Evolutionary conservation across 2,113 vertebrate genomes (phyloP), one percentile per base, ranked within the genome.

Genomic region (Cepphus grylle): DNA sequence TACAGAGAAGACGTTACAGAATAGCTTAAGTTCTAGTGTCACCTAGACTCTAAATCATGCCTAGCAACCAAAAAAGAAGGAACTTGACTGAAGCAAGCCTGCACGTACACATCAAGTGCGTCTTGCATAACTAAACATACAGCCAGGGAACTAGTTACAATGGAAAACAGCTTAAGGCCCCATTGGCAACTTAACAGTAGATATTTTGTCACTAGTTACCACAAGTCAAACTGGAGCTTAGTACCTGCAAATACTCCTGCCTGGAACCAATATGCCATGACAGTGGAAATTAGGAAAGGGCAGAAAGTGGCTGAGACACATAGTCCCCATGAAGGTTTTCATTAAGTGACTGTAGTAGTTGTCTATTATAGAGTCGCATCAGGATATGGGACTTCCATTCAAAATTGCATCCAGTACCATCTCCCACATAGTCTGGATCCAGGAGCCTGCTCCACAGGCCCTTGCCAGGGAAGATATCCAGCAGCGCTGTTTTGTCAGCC

Each of bases 351-450:
- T 62, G 8, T 29, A 49, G 12, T 0, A 27, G 21, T 8, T 53
- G 26, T 26, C 38, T 42, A 2, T 9, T 32, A 53, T 40, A 11
- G 18, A 86, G 65, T n/a, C 19, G 18, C n/a, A 15, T 13, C 1
- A 1, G 47, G 43, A 63, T 58, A 8, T 0, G 0, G 19, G 38
- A 38, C 50, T 86, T 3, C 1, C 12, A 12, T 14, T 22, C 26
- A 56, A 19, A 38, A 38, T 2, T 10, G 20, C 19, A 73, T 12
- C 47, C 30, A 1, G 11, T 15, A 17, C 14, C 55, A n/a, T 6
- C 32, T 27, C 15, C 52, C 59, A 9, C 25, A 6, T 4, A 2
- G 8, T 9, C 19, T 45, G 49, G 23, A 32, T 16, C 5, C 29
- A 61, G 32, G 32, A 32, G 27, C 25, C 55, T 40, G 55, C 30